Evolutionary conservation across 2,113 vertebrate genomes (phyloP).

Genomic region (Scartelaos histophorus): DNA sequence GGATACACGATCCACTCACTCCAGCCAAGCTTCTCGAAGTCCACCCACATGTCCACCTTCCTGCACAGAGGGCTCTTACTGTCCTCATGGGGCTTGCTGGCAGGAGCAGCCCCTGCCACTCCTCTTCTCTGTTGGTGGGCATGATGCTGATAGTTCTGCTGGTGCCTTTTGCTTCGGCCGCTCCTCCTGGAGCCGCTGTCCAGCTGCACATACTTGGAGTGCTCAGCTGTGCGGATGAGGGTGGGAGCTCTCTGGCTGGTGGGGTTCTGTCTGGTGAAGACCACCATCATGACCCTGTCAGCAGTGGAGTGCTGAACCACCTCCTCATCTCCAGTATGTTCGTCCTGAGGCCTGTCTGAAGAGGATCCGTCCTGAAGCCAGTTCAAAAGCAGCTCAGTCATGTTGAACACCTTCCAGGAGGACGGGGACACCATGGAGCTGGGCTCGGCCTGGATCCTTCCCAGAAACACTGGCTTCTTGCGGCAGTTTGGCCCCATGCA

Average conservation of each 20-base stretch:
- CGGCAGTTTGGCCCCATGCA: conserved; percentile 54
- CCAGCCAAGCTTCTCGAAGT: conserved; percentile 86
- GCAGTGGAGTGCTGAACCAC: conserved; percentile 43
- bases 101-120: background rate
- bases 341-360: background rate
- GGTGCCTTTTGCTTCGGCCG: conserved; percentile 59
- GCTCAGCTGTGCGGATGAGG: conserved; percentile 82
- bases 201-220: conserved; percentile 79
- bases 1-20: conserved; percentile 86
- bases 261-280: conserved; percentile 76
- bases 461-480: conserved; percentile 72
- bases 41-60: conserved; percentile 85
- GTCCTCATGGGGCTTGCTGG: conserved; percentile 1
- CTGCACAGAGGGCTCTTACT: conserved; percentile 69
- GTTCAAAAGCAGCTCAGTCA: conserved; percentile 75
- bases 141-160: conserved; percentile 30
- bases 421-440: conserved; percentile 47
- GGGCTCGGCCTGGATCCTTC: conserved; percentile 66
- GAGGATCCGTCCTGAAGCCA: conserved; percentile 72
- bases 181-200: conserved; percentile 46
- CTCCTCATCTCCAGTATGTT: background rate
- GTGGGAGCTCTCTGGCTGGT: conserved; percentile 57
- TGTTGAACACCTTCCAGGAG: conserved; percentile 83
- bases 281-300: conserved; percentile 80
- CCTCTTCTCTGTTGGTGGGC: conserved; percentile 53